Conservation (phyloP, 2,113 vertebrate species). For the Grammomys surdaster region DNA sequence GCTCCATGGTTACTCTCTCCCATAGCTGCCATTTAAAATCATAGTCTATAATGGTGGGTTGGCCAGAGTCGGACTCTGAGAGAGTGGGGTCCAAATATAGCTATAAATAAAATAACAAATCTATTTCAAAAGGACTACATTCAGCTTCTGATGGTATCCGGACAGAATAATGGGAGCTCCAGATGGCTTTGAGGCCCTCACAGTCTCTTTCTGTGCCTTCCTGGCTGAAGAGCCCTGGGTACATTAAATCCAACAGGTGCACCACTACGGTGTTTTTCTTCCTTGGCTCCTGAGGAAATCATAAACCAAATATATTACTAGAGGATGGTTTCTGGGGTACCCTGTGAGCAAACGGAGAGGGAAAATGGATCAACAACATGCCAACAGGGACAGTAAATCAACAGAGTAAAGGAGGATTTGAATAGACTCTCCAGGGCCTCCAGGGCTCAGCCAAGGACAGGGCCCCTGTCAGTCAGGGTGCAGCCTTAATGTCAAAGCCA, state of each 20-base stretch:
- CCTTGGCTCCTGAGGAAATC: slow-evolving; percentile 90
- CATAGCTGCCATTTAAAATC: not conserved
- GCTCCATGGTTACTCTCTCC: not conserved
- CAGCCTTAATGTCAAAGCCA: slow-evolving; percentile 90
- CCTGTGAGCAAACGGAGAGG: slow-evolving; percentile 91
- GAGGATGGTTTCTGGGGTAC: slow-evolving; percentile 90
- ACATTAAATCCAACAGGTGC: slow-evolving; percentile 91
- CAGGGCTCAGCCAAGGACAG: slow-evolving; percentile 86
- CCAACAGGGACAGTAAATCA: slow-evolving; percentile 92
- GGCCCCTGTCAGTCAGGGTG: slow-evolving; percentile 88
- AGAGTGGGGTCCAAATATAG: slow-evolving; percentile 47
- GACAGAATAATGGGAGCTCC: slow-evolving; percentile 86
- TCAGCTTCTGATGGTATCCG: slow-evolving; percentile 70
- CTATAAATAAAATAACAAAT: slow-evolving; percentile 63
- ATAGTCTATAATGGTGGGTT: not conserved
- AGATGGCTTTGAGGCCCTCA: slow-evolving; percentile 83
- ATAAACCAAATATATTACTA: slow-evolving; percentile 93
- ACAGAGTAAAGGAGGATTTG: slow-evolving; percentile 89
- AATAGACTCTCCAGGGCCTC: slow-evolving; percentile 89
- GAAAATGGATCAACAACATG: slow-evolving; percentile 90
- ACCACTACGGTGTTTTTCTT: slow-evolving; percentile 87
- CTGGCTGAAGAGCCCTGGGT: slow-evolving; percentile 61
- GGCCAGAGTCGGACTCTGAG: not conserved
- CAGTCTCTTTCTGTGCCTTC: slow-evolving; percentile 70
- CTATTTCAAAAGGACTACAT: slow-evolving; percentile 61